Base-by-base conservation (phyloP, 30 jellyfish, hydroid and myxozoan species). In the Pseudorhiza aurosa region DNA sequence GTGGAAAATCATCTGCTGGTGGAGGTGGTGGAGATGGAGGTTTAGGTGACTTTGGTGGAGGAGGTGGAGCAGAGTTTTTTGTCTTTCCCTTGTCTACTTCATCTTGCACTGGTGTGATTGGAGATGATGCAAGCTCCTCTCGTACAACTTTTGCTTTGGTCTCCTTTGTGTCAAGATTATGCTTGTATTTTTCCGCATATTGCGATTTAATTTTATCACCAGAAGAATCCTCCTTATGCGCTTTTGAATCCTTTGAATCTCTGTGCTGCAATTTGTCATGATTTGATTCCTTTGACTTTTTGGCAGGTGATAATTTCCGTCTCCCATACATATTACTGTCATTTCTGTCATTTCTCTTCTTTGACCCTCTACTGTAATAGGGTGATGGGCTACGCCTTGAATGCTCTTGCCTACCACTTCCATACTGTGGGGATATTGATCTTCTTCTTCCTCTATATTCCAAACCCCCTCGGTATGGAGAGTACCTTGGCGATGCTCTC, bases 11-110 rank as follows among this genome's bases (percentile, higher is more conserved):
- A 63, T 72, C 77, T 40, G 87, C 21, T 58, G 93, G 88, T 60
- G 76, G 95, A 3, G 97, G 97, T 43, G 97, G 90, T 32, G 90
- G 97, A 31, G 85, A 47, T 18, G 91, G 87, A 42, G 95, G 95
- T 44, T 95, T 95, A 8, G 88, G 97, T 43, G 94, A 91, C 36
- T 70, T 70, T 42, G 83, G 86, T 28, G 95, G 95, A 11, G 85
- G 74, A 19, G 87, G 77, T 46, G 89, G 87, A n/a, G 32, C 85
- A 10, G 76, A 39, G 8, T 35, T 53, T 22, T 22, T 72, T 8
- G 75, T 12, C 42, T 75, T 74, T 14, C 72, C 71, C 0, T 36
- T 32, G 49, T 85, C 96, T 29, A 59, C 72, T 35, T 85, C 96
- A 85, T 85, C 96, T 47, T 58, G 96, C 64, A 85, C 89, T 39